These are phyloP conservation scores for Acrobasis repandana DNA, from an alignment of 2,888 invertebrate species.

Conservation along the genomic window DNA sequence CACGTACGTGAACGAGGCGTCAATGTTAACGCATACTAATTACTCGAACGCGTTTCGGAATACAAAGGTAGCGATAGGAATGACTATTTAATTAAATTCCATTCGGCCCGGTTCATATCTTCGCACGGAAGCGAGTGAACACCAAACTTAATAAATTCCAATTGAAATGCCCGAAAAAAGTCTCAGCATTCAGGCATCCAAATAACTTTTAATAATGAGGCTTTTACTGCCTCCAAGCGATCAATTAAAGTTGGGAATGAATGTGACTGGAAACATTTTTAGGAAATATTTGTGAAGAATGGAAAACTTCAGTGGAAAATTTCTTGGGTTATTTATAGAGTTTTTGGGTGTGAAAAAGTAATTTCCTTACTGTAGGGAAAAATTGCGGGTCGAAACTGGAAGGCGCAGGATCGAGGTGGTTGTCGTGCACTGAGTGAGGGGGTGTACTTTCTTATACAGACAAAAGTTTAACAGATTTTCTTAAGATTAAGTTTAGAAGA, in stretches of 20 bases:
- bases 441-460: no score
- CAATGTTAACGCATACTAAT: no score
- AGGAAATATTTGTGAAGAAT: constrained; percentile 1
- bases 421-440: no score
- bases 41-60: not conserved
- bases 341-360: not conserved
- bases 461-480: no score
- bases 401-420: no score
- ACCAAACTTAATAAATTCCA: constrained; percentile 17
- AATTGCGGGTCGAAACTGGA: no score
- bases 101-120: constrained; percentile 8
- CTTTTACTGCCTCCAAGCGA: constrained; percentile 19
- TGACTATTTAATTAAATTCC: constrained; percentile 21
- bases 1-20: no score
- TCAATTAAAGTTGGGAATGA: constrained; percentile 12
- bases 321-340: constrained; percentile 4
- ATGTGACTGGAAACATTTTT: constrained; percentile 8
- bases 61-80: not conserved
- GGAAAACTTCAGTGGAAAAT: not conserved
- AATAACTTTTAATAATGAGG: constrained; percentile 24
- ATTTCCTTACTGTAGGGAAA: not conserved
- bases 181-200: constrained; percentile 13
- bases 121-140: constrained; percentile 5
- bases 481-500: no score
- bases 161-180: constrained; percentile 14